Percentiles rank a stretch among this genome's conserved stretches.
Evolutionary conservation across 2,113 vertebrate genomes (phyloP).

Genomic region (Chlorocebus sabaeus): DNA sequence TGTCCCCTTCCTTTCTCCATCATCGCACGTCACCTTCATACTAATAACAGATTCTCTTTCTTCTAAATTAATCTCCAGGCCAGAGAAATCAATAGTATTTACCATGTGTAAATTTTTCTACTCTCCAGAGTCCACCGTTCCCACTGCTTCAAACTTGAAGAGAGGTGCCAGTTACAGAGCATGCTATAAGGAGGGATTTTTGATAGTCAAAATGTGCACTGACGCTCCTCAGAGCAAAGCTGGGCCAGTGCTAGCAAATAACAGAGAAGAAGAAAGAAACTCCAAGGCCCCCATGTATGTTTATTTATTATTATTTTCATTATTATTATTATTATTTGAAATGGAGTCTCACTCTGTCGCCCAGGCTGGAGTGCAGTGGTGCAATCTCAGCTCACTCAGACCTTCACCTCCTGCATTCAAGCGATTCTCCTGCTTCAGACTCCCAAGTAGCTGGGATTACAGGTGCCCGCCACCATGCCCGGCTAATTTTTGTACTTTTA

Average conservation of each 20-base stretch:
- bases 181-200: rapidly evolving
- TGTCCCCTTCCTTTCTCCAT: constrained; percentile 46
- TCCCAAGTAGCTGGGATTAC: too few species aligned
- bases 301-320: too few species aligned
- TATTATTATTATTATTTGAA: too few species aligned
- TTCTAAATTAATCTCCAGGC: constrained; percentile 68
- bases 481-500: too few species aligned
- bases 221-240: background rate
- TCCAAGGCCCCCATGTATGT: too few species aligned
- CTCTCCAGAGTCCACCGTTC: background rate
- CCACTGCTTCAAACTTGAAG: background rate
- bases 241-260: background rate
- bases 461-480: too few species aligned
- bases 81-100: constrained; percentile 65
- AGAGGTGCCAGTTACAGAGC: rapidly evolving
- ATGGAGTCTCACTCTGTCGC: too few species aligned
- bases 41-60: constrained; percentile 52
- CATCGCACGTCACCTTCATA: constrained; percentile 16
- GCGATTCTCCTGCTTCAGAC: too few species aligned
- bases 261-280: background rate
- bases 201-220: too few species aligned
- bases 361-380: too few species aligned
- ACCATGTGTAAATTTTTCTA: constrained; percentile 32
- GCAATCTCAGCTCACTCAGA: too few species aligned
- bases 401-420: too few species aligned